A percentile compares a stretch with the other conserved stretches of the same genome.
phyloP scores from a whole-genome alignment of 2,888 invertebrate genomes.

The Baronia brevicornis region DNA sequence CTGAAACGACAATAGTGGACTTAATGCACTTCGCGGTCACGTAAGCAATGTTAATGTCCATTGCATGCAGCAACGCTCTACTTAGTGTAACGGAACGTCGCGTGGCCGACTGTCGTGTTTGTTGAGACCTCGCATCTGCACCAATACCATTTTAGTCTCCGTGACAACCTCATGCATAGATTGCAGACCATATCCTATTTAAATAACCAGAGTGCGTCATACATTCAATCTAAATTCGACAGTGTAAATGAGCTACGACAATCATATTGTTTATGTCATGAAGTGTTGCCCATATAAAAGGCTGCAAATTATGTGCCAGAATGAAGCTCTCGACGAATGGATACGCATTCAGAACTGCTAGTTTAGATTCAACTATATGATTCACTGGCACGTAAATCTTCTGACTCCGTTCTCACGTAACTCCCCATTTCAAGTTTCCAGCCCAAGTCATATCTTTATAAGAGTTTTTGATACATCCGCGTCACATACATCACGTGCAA shows the following conservation, averaged over 20 bases:
- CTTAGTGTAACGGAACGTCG: constrained; percentile 48
- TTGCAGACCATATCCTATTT: neutral
- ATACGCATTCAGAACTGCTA: constrained; percentile 36
- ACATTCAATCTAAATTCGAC: constrained; percentile 1
- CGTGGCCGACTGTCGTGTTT: constrained; percentile 34
- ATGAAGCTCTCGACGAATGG: constrained; percentile 34
- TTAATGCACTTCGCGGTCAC: constrained; percentile 24
- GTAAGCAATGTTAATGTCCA: constrained; percentile 36
- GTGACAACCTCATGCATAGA: constrained; percentile 19
- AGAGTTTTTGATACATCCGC: constrained; percentile 5
- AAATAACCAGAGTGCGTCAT: neutral
- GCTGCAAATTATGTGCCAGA: constrained; percentile 38
- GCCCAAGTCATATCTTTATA: constrained; percentile 7
- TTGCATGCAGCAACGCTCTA: constrained; percentile 57
- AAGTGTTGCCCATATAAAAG: constrained; percentile 29
- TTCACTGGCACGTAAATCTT: constrained; percentile 52
- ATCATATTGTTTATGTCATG: too few species aligned
- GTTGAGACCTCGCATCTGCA: constrained; percentile 30
- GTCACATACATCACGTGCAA: constrained; percentile 1
- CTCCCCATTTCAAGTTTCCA: constrained; percentile 26
- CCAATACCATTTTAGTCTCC: constrained; percentile 13
- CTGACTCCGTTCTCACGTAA: too few species aligned
- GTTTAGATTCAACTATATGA: constrained; percentile 45
- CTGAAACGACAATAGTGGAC: constrained; percentile 18
- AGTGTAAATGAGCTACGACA: constrained; percentile 8